These are phyloP conservation scores for Dicaeum eximium DNA, from an alignment of 2,113 vertebrate species.

Conservation along the genomic window DNA sequence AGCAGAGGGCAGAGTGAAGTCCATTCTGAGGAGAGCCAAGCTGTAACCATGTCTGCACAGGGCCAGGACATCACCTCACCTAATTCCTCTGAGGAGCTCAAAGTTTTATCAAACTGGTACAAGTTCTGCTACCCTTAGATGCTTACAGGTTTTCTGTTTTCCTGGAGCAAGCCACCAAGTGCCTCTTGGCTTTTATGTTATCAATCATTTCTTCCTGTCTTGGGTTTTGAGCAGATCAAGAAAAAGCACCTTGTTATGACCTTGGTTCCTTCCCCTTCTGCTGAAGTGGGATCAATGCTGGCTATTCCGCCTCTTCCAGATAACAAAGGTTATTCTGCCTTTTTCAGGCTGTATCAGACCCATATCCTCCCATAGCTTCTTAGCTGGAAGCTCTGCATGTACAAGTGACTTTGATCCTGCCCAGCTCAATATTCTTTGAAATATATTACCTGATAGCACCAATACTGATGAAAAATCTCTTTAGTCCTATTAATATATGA, in stretches of 20 bases:
- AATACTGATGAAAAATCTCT: not conserved
- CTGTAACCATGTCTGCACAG: not conserved
- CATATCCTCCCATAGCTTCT: not conserved
- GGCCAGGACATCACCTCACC: not conserved
- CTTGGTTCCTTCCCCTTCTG: not conserved
- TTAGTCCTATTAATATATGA: not conserved
- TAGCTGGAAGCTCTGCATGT: not conserved
- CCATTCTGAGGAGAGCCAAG: not conserved
- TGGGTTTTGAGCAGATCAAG: not conserved
- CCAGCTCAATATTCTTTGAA: slow-evolving; percentile 27
- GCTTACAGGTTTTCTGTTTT: not conserved
- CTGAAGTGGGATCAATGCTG: not conserved
- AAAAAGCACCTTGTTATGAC: not conserved
- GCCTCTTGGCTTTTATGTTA: not conserved
- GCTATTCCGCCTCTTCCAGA: not conserved
- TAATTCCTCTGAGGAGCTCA: not conserved
- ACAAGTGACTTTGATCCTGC: not conserved
- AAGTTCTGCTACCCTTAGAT: not conserved
- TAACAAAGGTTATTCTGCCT: not conserved
- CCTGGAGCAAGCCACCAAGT: not conserved
- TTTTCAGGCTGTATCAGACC: not conserved
- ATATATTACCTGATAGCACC: not conserved
- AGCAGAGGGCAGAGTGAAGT: not conserved
- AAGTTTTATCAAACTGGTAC: not conserved
- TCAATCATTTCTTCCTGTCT: not conserved